A percentile compares a stretch with the other conserved stretches of the same genome.
Conservation (phyloP, 2,113 vertebrate genomes). For the Cathartes aura region DNA sequence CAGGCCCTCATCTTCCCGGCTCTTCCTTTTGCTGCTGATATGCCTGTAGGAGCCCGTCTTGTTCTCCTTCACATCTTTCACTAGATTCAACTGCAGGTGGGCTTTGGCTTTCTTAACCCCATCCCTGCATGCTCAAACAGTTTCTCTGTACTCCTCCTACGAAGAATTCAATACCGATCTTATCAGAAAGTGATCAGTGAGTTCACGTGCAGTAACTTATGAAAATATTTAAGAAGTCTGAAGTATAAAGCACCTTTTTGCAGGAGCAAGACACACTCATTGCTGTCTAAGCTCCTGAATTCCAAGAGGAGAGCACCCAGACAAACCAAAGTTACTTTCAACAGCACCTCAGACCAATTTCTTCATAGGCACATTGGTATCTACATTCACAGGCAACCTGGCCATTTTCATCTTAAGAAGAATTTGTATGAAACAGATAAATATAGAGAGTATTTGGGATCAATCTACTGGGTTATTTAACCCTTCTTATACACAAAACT, state of each 20-base stretch:
- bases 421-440: neutral
- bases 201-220: neutral
- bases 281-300: neutral
- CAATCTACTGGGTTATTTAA: neutral
- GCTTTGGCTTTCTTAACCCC: neutral
- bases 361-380: neutral
- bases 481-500: neutral
- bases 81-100: neutral
- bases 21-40: neutral
- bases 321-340: neutral
- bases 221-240: neutral
- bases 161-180: neutral
- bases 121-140: rapidly evolving
- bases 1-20: neutral
- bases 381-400: neutral
- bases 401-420: neutral
- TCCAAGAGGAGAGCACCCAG: neutral
- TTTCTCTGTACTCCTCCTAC: neutral
- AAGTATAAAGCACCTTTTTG: neutral
- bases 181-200: neutral
- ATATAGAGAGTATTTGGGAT: neutral
- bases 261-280: neutral
- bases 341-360: neutral
- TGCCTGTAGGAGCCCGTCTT: neutral
- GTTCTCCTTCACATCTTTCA: rapidly evolving